phyloP scores from a whole-genome alignment of 2,797 vertebrate species.

The Malacoctenus gilli region DNA sequence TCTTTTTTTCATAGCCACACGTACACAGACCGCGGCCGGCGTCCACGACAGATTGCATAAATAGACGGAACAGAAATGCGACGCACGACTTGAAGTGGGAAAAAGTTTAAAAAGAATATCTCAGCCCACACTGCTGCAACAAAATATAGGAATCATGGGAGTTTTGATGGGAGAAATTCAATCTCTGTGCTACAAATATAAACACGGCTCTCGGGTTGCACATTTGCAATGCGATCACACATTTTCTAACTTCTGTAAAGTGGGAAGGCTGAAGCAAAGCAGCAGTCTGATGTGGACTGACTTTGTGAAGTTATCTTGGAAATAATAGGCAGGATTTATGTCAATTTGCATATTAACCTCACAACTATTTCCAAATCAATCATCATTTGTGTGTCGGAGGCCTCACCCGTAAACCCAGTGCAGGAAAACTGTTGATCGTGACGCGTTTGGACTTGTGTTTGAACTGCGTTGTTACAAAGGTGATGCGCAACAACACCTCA shows the following conservation, averaged over 20 bases:
- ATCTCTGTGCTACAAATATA: neutral
- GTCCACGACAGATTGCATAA: too few relatives aligned
- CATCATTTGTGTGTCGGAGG: too few relatives aligned
- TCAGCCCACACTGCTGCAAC: neutral
- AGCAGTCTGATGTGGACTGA: too few relatives aligned
- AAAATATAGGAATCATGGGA: neutral
- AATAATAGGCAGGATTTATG: too few relatives aligned
- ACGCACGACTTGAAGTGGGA: conserved; percentile 12
- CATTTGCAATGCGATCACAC: neutral
- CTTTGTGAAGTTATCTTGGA: too few relatives aligned
- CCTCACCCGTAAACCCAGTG: too few relatives aligned
- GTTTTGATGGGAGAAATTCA: neutral
- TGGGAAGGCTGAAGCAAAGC: too few relatives aligned
- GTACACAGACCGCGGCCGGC: too few relatives aligned
- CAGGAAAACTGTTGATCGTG: too few relatives aligned
- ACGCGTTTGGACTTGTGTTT: neutral
- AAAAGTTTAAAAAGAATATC: conserved; percentile 14
- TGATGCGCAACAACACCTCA: neutral
- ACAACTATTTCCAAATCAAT: too few relatives aligned
- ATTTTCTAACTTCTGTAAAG: neutral
- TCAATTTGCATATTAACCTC: too few relatives aligned
- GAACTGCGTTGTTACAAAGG: neutral
- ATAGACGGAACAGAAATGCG: conserved; percentile 12
- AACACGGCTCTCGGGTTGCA: neutral
- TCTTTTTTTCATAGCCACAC: conserved; percentile 13